These are phyloP conservation scores for Phylloscopus trochilus DNA, from an alignment of 2,113 vertebrate species.

Conservation along the genomic window DNA sequence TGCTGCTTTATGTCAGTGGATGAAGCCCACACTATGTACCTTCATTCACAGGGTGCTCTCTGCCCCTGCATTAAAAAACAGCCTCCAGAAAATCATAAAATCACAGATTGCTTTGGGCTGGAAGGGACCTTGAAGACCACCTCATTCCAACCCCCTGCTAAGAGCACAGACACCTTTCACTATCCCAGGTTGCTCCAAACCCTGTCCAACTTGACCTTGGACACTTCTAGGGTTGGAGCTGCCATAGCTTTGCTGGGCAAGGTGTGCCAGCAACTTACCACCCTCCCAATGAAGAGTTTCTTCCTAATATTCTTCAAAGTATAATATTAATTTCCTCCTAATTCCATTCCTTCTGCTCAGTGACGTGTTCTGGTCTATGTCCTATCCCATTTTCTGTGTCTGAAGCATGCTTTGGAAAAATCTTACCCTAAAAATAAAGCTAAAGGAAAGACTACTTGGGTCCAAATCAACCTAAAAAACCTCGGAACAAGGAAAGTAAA, in stretches of 20 bases:
- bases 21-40: accelerated
- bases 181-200: background rate
- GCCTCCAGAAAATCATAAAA: background rate
- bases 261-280: too few relatives aligned
- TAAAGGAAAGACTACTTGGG: background rate
- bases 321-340: background rate
- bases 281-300: background rate
- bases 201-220: background rate
- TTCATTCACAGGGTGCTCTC: background rate
- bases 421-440: background rate
- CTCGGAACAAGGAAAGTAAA: background rate
- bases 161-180: background rate
- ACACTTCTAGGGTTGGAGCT: background rate
- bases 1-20: background rate
- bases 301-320: background rate
- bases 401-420: background rate
- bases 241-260: background rate
- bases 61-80: background rate
- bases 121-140: background rate
- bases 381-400: background rate
- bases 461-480: background rate
- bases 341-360: background rate
- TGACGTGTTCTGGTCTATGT: background rate
- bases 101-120: background rate
- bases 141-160: background rate